Evolutionary conservation across 2,888 invertebrate species (phyloP), one percentile per base, ranked within the genome.

Genomic region (Euphydryas editha): DNA sequence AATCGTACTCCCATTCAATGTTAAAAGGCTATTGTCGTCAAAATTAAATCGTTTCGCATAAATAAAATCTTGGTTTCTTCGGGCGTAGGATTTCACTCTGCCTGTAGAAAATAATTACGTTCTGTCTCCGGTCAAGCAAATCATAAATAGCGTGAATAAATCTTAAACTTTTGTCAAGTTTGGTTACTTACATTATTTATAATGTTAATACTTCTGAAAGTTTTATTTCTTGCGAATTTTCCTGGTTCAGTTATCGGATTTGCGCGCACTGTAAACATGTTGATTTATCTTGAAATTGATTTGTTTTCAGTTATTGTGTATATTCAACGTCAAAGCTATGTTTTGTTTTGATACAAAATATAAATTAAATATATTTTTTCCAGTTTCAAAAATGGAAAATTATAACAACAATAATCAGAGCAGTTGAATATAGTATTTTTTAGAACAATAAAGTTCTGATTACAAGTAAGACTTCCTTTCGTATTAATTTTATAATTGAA

Each of bases 111-210:
- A 85, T 86, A 86, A 86, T 86, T 86, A 84, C 79, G 78, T 77
- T 78, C 81, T 83, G 83, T 85, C 84, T 81, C 81, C 82, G 78
- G 78, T 78, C 80, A 79, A 78, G 81, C 79, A 83, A 82, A 85
- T 86, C 83, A 87, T 87, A 84, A 86, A 86, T 85, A 81, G 81
- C 80, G 70, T 70, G 77, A 81, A 87, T 87, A 86, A 87, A 87
- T 87, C 82, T 82, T 77, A 80, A 85, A 86, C 80, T 84, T 87
- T 83, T 83, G 82, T 81, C 79, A 80, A 80, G 78, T 83, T 81
- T 74, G 78, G 81, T 83, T 79, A 79, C 81, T 81, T 75, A 74
- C 77, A 77, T 79, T 83, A 82, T 84, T 82, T 81, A 80, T 80
- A 81, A 82, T 80, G 81, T 80, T 82, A 80, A 80, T 81, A 67